Evolutionary conservation across 2,797 vertebrate genomes (phyloP).

Genomic region (Pachyuromys duprasi): DNA sequence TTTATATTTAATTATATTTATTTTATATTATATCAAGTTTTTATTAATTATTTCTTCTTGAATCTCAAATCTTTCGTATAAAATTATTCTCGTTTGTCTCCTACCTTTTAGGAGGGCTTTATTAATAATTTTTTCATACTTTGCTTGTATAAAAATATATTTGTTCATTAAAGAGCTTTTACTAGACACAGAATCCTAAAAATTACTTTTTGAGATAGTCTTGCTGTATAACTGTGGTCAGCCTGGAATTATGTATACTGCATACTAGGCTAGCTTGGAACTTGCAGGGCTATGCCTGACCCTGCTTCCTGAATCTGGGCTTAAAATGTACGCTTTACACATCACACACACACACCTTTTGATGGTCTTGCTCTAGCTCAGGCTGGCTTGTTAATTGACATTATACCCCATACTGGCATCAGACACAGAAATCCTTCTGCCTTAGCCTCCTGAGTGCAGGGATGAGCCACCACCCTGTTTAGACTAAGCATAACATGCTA

Average conservation of each 20-base stretch:
- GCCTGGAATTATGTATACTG: background rate
- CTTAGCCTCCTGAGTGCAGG: background rate
- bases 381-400: background rate
- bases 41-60: constrained; percentile 21
- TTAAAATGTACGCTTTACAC: background rate
- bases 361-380: background rate
- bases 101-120: constrained; percentile 37
- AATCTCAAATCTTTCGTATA: background rate
- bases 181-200: background rate
- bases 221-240: background rate
- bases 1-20: background rate
- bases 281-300: background rate
- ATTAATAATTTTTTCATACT: constrained; percentile 35
- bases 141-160: constrained; percentile 31
- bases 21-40: constrained; percentile 9
- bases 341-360: background rate
- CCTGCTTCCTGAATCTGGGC: background rate
- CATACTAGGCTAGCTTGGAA: background rate
- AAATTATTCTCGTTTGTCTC: constrained; percentile 46
- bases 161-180: constrained; percentile 55
- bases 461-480: background rate
- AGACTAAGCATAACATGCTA: background rate
- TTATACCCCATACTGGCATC: background rate
- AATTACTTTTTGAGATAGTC: background rate
- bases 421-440: background rate